Conservation (phyloP, 2,113 vertebrate species). For the Todiramphus saurophagus region DNA sequence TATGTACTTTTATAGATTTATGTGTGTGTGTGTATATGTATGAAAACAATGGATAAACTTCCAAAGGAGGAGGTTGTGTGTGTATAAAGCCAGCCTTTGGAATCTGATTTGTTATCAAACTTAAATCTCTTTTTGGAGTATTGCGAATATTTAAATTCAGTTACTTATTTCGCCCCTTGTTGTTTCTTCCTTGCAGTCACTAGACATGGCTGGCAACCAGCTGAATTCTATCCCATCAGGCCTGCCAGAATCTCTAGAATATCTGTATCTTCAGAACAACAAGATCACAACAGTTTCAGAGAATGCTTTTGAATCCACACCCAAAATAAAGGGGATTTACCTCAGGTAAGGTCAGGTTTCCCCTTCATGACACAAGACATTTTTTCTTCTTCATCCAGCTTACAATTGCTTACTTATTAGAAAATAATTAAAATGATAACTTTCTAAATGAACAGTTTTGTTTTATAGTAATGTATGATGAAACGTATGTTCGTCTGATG, state of each 20-base stretch:
- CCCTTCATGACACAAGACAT: background rate
- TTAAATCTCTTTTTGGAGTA: background rate
- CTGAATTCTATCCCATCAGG: constrained; percentile 87
- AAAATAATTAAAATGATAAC: background rate
- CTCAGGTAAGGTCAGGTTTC: constrained; percentile 81
- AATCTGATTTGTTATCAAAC: background rate
- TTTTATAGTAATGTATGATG: background rate
- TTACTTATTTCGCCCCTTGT: background rate
- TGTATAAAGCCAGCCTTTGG: background rate
- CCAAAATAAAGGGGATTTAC: constrained; percentile 94
- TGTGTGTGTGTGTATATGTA: background rate
- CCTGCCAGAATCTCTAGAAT: constrained; percentile 90
- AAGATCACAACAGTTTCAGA: constrained; percentile 83
- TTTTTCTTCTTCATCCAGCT: background rate
- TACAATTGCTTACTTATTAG: background rate
- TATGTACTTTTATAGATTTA: background rate
- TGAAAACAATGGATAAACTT: background rate
- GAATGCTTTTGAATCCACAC: constrained; percentile 89
- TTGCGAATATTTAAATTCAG: background rate
- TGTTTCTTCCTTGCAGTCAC: constrained; percentile 76
- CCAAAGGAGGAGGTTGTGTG: fast-evolving
- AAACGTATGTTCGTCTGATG: background rate
- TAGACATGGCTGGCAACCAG: constrained; percentile 91
- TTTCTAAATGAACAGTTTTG: background rate
- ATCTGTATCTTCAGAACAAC: constrained; percentile 92